Base-by-base conservation (phyloP, 2,888 invertebrate species). In the Podabrus alpinus region DNA sequence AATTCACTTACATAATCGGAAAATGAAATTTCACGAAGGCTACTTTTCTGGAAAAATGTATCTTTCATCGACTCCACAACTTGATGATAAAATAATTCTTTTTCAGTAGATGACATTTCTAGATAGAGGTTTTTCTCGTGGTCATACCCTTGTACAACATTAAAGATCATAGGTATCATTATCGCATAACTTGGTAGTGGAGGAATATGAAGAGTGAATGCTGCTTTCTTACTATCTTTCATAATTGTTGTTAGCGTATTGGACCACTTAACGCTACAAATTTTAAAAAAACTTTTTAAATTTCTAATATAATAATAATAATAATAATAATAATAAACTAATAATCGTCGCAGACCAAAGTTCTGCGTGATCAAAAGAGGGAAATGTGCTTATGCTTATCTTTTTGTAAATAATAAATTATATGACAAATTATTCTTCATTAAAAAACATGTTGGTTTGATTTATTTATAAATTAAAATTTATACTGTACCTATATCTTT, bases 401-500 rank as follows among this genome's bases (percentile, higher is more conserved):
- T 19, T 19, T 3, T 19, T 19, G n/a, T n/a, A n/a, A n/a, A n/a
- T n/a, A n/a, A n/a, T n/a, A n/a, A n/a, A n/a, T n/a, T n/a, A n/a
- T n/a, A n/a, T n/a, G n/a, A n/a, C n/a, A n/a, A n/a, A n/a, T n/a
- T n/a, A n/a, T n/a, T n/a, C n/a, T n/a, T n/a, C n/a, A n/a, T n/a
- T n/a, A n/a, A n/a, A n/a, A n/a, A n/a, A n/a, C n/a, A n/a, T n/a
- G n/a, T n/a, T n/a, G n/a, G n/a, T n/a, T n/a, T n/a, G n/a, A n/a
- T n/a, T n/a, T n/a, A n/a, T n/a, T 21, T 7, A 21, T 21, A 3
- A 21, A 21, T 21, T 21, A 7, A 21, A 21, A 21, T 7, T 21
- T 21, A 3, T 7, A 21, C 4, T n/a, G 24, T 84, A 94, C 95
- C 86, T 89, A 88, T 93, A 97, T 79, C 90, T 88, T 77, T 87